phyloP scores from a whole-genome alignment of 1,140 invertebrate genomes.

The Drosophila ironensis region DNA sequence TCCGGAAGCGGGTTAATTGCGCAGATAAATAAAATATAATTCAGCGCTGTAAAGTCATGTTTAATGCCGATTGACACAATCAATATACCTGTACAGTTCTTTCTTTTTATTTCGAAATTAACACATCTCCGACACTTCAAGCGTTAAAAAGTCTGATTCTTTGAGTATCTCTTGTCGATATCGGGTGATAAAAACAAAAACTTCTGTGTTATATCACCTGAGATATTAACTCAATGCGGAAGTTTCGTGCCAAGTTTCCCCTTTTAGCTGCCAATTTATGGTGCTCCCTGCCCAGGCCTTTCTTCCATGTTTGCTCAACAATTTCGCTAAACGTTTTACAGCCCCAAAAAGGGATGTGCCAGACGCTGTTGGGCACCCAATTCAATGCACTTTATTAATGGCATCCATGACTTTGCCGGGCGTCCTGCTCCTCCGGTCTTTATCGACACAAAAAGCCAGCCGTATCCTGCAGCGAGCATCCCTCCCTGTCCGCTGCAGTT shows the following conservation, averaged over 20 bases:
- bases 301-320: conserved; percentile 36
- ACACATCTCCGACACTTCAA: too few species aligned
- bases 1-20: conserved; percentile 4
- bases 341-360: conserved; percentile 1
- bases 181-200: too few species aligned
- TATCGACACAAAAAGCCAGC: not conserved
- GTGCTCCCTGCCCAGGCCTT: conserved; percentile 6
- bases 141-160: too few species aligned
- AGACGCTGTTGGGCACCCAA: conserved; percentile 39
- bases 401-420: conserved; percentile 44
- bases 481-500: conserved; percentile 51
- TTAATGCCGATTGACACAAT: not conserved
- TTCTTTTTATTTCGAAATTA: not conserved
- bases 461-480: conserved; percentile 5
- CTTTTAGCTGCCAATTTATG: not conserved
- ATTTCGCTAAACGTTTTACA: conserved; percentile 41
- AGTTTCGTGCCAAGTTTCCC: not conserved
- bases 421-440: not conserved
- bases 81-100: too few species aligned
- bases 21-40: not conserved
- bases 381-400: conserved; percentile 73
- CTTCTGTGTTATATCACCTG: too few species aligned
- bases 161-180: too few species aligned
- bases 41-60: conserved; percentile 2
- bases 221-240: conserved; percentile 11